Conservation (phyloP, 2,113 vertebrate species). For the Oreochromis niloticus region DNA sequence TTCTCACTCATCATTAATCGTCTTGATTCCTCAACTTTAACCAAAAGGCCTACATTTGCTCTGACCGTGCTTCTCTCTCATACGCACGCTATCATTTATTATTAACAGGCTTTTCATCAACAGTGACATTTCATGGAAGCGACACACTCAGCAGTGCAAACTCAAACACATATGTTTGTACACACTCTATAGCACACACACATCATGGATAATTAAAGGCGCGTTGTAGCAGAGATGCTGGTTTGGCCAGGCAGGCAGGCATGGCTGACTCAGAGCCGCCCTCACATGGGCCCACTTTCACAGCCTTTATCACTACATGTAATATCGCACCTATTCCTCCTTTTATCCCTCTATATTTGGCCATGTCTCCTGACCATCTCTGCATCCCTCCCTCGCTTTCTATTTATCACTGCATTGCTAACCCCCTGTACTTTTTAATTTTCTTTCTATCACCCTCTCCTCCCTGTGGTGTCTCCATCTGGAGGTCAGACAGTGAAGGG, state of each 20-base stretch:
- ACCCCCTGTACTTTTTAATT: slow-evolving; percentile 71
- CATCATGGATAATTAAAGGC: slow-evolving; percentile 35
- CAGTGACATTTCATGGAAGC: slow-evolving; percentile 25
- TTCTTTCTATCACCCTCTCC: slow-evolving; percentile 64
- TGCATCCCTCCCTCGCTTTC: slow-evolving; percentile 34
- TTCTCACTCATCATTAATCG: neutral
- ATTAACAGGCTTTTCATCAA: slow-evolving; percentile 49
- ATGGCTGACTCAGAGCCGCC: slow-evolving; percentile 36
- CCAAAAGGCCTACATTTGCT: neutral
- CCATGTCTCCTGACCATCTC: slow-evolving; percentile 12
- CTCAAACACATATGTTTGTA: neutral
- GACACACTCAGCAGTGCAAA: neutral
- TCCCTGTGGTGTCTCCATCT: slow-evolving; percentile 74
- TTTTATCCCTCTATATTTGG: slow-evolving; percentile 46
- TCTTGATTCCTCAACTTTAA: neutral
- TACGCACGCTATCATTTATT: slow-evolving; percentile 32
- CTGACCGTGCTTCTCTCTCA: neutral
- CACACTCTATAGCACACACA: neutral
- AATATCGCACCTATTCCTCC: slow-evolving; percentile 22
- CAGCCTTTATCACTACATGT: slow-evolving; percentile 15
- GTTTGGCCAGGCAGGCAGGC: slow-evolving; percentile 25
- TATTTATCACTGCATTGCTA: slow-evolving; percentile 47
- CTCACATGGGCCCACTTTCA: slow-evolving; percentile 18
- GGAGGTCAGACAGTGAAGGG: slow-evolving; percentile 76
- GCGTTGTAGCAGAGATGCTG: neutral